Evolutionary conservation across 2,888 invertebrate genomes (phyloP), one percentile per base, ranked within the genome.

Genomic region (Ichneumon xanthorius): DNA sequence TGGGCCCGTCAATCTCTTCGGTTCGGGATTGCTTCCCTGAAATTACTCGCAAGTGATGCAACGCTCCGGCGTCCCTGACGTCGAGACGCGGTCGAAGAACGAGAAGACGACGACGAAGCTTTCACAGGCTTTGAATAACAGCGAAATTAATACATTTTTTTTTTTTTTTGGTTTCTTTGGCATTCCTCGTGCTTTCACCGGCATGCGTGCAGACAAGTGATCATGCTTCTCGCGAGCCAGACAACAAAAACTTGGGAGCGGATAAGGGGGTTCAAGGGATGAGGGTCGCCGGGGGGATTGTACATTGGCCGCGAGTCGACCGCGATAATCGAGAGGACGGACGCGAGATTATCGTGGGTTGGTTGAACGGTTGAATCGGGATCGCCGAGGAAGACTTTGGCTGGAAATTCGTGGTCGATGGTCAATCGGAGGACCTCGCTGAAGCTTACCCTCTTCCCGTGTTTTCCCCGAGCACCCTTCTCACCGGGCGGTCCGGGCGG

Each of bases 391-490:
- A 40, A 71, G 80, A 80, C 63, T 72, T 85, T 76, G 80, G 80
- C 76, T 76, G 82, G 85, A 80, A 79, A 53, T 82, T 82, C 84
- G 80, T 80, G 85, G 85, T 82, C 85, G 85, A 85, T 79, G 85
- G 87, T 82, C 87, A 88, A 90, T 91, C 89, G 92, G 92, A 93
- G 93, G 92, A 93, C 93, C 93, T 93, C 90, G 92, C 88, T 92
- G 93, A 92, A 94, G 95, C 95, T 97, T 97, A 98, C 98, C 97
- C 97, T 96, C 95, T 98, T 98, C 95, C 98, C 98, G 95, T 97
- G 96, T 94, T 98, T 98, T 94, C 99, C 98, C 93, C 98, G 96
- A 90, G 97, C 96, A 94, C 99, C 99, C 94, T 97, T 97, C 94
- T 98, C 98, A 90, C 98, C 99, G 91, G 96, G 95, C 91, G 95